These are phyloP conservation scores for Heliconius congener DNA, from an alignment of 1,140 invertebrate species.

Conservation along the genomic window DNA sequence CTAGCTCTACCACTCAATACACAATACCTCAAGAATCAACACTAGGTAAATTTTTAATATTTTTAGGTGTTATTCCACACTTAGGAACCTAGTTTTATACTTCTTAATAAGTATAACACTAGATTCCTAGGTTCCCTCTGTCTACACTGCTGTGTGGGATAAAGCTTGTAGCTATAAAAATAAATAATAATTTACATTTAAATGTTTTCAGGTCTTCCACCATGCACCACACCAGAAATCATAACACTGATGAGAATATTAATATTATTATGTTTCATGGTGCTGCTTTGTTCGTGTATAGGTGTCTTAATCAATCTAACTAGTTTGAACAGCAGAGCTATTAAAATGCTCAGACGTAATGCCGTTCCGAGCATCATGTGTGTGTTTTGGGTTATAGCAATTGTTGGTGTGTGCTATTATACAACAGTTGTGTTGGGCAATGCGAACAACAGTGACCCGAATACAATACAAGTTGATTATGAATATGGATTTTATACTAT, in stretches of 20 bases:
- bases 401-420: slow-evolving; percentile 82
- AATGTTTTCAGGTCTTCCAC: slow-evolving; percentile 70
- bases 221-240: slow-evolving; percentile 78
- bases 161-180: too few species aligned
- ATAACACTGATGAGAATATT: slow-evolving; percentile 81
- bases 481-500: slow-evolving; percentile 83
- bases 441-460: slow-evolving; percentile 68
- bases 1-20: too few species aligned
- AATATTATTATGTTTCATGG: slow-evolving; percentile 81
- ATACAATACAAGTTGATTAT: slow-evolving; percentile 79
- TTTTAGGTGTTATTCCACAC: too few species aligned
- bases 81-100: too few species aligned
- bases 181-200: background rate
- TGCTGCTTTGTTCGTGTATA: slow-evolving; percentile 78
- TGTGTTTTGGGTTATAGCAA: slow-evolving; percentile 81
- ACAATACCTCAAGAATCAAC: too few species aligned
- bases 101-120: too few species aligned
- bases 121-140: too few species aligned
- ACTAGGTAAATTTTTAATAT: too few species aligned
- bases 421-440: slow-evolving; percentile 78
- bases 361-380: slow-evolving; percentile 80
- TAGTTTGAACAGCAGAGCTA: slow-evolving; percentile 75
- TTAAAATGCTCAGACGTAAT: slow-evolving; percentile 79
- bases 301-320: slow-evolving; percentile 81
- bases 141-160: too few species aligned